phyloP scores from a whole-genome alignment of 2,113 vertebrate genomes.

The Morone chrysops region DNA sequence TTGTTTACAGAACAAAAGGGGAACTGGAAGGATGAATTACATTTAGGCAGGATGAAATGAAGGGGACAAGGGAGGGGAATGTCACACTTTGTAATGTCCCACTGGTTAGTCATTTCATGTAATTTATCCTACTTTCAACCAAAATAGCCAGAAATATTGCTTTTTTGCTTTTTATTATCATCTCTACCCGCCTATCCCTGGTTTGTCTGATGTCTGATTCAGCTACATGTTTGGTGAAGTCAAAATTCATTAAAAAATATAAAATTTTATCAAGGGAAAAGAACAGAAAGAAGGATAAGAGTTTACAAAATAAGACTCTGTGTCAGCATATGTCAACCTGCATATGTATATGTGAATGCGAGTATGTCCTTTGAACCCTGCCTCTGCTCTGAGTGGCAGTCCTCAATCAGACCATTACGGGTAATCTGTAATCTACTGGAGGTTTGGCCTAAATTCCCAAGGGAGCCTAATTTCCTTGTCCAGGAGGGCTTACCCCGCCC shows the following conservation, averaged over 20 bases:
- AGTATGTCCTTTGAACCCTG: conserved; percentile 9
- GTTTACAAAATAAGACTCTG: neutral
- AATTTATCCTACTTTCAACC: neutral
- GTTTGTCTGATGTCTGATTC: neutral
- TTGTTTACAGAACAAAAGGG: conserved; percentile 1
- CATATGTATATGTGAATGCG: neutral
- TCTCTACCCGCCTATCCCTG: neutral
- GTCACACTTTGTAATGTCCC: neutral
- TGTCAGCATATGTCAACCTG: neutral
- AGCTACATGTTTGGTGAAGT: neutral
- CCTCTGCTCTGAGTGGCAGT: conserved; percentile 35
- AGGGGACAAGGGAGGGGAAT: conserved; percentile 15
- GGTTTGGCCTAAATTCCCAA: conserved; percentile 70
- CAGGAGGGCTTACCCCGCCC: conserved; percentile 58
- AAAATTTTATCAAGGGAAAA: neutral
- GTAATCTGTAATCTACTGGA: conserved; percentile 74
- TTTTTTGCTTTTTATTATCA: neutral
- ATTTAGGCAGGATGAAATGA: conserved; percentile 10
- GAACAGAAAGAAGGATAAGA: neutral
- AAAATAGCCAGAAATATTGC: neutral
- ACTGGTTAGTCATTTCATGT: neutral
- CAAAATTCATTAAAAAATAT: neutral
- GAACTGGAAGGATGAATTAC: neutral
- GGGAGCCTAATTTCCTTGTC: conserved; percentile 58
- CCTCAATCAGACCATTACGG: conserved; percentile 51